These are phyloP conservation scores for Mormyrus hasselquistii DNA, from an alignment of 2,797 vertebrate genomes.

Conservation along the genomic window DNA sequence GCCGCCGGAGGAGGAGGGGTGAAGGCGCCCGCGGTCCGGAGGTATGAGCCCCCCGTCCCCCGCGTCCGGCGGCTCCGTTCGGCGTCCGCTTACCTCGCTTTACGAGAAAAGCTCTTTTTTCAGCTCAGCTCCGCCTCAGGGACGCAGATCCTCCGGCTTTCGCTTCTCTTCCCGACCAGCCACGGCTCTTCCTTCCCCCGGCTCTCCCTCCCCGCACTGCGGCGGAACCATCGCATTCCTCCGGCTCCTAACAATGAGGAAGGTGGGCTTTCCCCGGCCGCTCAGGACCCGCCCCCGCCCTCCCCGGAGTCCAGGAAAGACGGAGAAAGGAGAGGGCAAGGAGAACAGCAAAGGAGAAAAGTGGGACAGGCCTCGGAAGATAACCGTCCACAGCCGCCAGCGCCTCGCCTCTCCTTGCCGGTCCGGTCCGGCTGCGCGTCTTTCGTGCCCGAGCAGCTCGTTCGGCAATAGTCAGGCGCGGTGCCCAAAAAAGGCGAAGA, in stretches of 20 bases:
- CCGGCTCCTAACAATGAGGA: constrained; percentile 70
- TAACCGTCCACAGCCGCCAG: neutral
- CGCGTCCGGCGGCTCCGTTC: constrained; percentile 10
- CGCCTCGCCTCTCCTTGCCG: too few relatives aligned
- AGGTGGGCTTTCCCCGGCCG: constrained; percentile 65
- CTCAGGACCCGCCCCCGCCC: constrained; percentile 63
- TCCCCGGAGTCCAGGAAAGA: constrained; percentile 55
- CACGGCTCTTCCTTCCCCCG: constrained; percentile 41
- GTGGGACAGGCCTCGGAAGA: neutral
- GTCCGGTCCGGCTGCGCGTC: neutral
- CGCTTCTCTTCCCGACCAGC: neutral
- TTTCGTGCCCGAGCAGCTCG: neutral
- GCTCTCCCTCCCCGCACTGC: constrained; percentile 51
- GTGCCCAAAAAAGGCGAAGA: neutral
- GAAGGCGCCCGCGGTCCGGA: constrained; percentile 66
- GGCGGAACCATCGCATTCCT: constrained; percentile 71
- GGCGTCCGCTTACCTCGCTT: neutral
- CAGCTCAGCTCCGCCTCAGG: neutral
- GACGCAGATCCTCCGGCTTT: neutral
- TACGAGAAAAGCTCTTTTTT: neutral
- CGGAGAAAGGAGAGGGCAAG: constrained; percentile 66
- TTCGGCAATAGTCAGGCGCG: neutral
- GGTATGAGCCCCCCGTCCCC: constrained; percentile 50
- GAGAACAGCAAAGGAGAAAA: constrained; percentile 30
- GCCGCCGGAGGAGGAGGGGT: constrained; percentile 45